Evolutionary conservation across 2,888 invertebrate genomes (phyloP), one percentile per base, ranked within the genome.

Genomic region (Heliconius charithonia): DNA sequence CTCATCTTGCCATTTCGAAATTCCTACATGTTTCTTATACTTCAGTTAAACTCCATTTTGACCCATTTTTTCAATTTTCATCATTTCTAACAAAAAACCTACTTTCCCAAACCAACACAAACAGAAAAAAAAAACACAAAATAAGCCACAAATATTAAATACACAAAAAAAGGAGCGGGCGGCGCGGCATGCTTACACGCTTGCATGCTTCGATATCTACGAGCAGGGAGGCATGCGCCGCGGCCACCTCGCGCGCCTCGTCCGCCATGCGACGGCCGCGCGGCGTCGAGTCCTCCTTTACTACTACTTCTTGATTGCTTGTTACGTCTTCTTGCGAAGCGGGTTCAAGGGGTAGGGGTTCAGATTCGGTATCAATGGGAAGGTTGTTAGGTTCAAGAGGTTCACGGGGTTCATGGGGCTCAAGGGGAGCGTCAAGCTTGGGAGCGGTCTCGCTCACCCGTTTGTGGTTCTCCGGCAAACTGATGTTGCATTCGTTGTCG

Each of bases 401-500:
- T 81, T 83, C 82, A 79, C 75, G 71, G 87, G 85, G 51, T 79
- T 80, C 87, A 86, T 78, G 78, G 22, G n/a, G 27, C 19, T 67
- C 85, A 84, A 74, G 84, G 83, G 77, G 89, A 51, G 77, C 87
- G 80, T 91, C 92, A 93, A 93, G 93, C 93, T 88, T 90, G 89
- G 90, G 92, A 89, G 93, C 92, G 88, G 87, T 86, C 89, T 94
- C 94, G 97, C 98, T 98, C 97, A 99, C 99, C 98, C 98, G 97
- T 97, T 98, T 98, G 96, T 99, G 98, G 96, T 98, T 98, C 96
- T 99, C 99, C 95, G 98, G 98, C 91, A 99, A 97, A 96, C 98
- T 98, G 95, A 98, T 96, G 96, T 98, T 98, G 96, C 98, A 99
- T 96, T 99, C 99, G 96, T 99, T 99, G 96, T 99, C 99, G 96